Evolutionary conservation across 1,140 invertebrate species (phyloP), one percentile per base, ranked within the genome.

Genomic region (Streblospio benedicti): DNA sequence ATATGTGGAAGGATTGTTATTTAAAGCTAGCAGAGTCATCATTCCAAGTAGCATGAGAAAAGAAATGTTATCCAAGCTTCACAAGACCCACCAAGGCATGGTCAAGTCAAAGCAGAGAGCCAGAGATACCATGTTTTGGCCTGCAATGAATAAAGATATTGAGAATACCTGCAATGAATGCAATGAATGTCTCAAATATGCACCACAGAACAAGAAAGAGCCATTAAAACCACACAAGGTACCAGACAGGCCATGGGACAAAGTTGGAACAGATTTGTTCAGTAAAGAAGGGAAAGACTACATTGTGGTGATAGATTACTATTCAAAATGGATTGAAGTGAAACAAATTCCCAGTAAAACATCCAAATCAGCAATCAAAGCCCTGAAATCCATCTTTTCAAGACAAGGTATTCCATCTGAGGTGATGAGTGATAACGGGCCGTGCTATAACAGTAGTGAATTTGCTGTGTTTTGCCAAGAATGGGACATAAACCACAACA

Each of bases 301-400:
- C 28, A 43, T 70, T 3, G n/a, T 69, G 43, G 54, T 69, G n/a
- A 57, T 64, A 16, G 69, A 68, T 35, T 68, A 66, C 44, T 69
- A 50, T 47, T 69, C 67, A 12, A 65, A 65, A n/a, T 69, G 60
- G 45, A 52, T 64, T 31, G 65, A 69, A 55, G 50, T 67, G 1
- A 44, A 57, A 27, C 35, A 35, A 12, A 33, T 69, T 55, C 6
- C 55, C 16, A 49, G 41, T 14, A 65, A 58, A 1, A 57, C 64
- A 14, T 28, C 62, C 2, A 4, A 51, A 20, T 32, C 59, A 14
- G 51, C 62, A 14, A 54, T 63, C n/a, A 63, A 16, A 25, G 38
- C 58, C 25, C 25, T 64, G 56, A 58, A 65, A 49, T 52, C 50
- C 12, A 61, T 63, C 12, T 69, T 59, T 54, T 47, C 61, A 9